Conservation (phyloP, 2,888 invertebrate genomes). For the Parapristionchus giblindavisi region DNA sequence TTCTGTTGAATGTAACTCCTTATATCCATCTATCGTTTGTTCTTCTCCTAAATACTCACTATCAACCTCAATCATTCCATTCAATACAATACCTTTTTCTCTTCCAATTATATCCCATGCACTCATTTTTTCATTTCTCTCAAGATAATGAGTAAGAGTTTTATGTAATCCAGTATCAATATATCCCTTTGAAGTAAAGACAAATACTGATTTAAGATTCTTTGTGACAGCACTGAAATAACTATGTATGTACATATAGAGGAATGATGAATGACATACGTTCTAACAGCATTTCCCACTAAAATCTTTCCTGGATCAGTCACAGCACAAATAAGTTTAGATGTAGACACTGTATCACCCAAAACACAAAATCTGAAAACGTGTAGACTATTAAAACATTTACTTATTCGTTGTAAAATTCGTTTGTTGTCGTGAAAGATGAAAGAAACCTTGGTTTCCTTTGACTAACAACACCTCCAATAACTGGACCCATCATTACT, state of each 20-base stretch:
- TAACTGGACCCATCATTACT: constrained; percentile 53
- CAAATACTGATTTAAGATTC: constrained; percentile 55
- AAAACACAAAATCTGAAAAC: constrained; percentile 58
- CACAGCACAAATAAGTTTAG: constrained; percentile 51
- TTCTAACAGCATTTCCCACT: constrained; percentile 59
- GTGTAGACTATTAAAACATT: too few species aligned
- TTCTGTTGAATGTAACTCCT: constrained; percentile 52
- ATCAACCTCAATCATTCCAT: too few species aligned
- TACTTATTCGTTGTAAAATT: too few species aligned
- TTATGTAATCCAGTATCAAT: constrained; percentile 54
- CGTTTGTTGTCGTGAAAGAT: neutral
- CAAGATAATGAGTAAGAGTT: constrained; percentile 60
- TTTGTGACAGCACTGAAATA: constrained; percentile 57
- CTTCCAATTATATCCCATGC: constrained; percentile 59
- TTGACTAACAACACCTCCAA: constrained; percentile 62
- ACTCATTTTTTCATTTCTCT: constrained; percentile 62
- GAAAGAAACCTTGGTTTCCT: constrained; percentile 52
- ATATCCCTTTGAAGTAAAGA: constrained; percentile 60
- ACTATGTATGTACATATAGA: neutral
- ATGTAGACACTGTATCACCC: constrained; percentile 59
- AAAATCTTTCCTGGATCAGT: constrained; percentile 56
- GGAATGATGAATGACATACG: constrained; percentile 43
- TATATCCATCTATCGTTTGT: constrained; percentile 57
- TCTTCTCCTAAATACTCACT: constrained; percentile 40
- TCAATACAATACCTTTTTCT: constrained; percentile 46